phyloP scores from a whole-genome alignment of 2,113 vertebrate species.

The Prunella himalayana region DNA sequence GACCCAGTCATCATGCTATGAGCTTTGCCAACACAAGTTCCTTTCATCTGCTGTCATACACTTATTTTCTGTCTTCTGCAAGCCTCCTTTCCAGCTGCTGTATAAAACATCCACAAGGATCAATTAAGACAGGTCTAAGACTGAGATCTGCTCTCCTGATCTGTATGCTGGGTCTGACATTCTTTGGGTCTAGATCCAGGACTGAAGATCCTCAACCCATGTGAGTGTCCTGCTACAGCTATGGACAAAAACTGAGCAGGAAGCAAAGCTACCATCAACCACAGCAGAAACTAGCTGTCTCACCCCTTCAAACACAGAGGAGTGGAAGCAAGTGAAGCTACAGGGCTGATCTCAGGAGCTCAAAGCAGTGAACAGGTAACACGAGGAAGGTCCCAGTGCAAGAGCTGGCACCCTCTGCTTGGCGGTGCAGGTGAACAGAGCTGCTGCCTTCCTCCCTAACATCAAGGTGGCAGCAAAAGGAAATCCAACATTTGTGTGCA shows the following conservation, averaged over 20 bases:
- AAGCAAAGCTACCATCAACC: neutral
- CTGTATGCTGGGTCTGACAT: neutral
- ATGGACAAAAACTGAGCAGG: neutral
- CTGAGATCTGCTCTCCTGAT: neutral
- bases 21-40: neutral
- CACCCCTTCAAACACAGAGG: neutral
- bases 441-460: neutral
- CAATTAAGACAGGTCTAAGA: neutral
- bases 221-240: neutral
- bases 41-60: neutral
- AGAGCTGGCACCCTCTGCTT: rapidly evolving
- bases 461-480: neutral
- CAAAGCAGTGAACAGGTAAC: neutral
- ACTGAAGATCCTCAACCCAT: neutral
- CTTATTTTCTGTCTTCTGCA: neutral
- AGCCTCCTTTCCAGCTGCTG: neutral
- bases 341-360: neutral
- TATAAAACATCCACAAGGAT: neutral
- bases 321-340: neutral
- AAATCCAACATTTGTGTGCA: neutral
- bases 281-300: neutral
- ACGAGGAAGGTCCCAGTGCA: rapidly evolving
- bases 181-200: neutral
- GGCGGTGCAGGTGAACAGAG: neutral
- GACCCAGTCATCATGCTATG: neutral